Base-by-base conservation (phyloP, 2,113 vertebrate species). In the Xyrauchen texanus region DNA sequence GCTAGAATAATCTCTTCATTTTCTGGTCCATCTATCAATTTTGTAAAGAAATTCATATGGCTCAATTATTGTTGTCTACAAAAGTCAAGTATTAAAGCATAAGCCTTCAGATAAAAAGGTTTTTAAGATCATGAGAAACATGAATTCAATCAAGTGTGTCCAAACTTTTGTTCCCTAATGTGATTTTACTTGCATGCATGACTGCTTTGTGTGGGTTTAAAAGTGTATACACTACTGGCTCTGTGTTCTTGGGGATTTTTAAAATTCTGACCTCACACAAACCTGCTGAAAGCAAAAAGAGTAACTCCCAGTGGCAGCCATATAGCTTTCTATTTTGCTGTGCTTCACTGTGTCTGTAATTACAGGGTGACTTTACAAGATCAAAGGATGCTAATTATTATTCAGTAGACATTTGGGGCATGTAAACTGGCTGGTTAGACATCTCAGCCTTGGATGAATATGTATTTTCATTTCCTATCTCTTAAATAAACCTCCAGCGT, bases 311-410 rank as follows among this genome's bases (percentile, higher is more conserved):
- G 7, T 69, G 57, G 47, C 44, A 75, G 67, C 44, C 68, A 68
- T 49, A 69, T 7, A 67, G 52, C 71, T 21, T 79, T 65, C 51
- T 57, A 68, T 70, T 64, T 62, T 58, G 11, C 49, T 49, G 7
- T 8, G 6, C 53, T 34, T 66, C 67, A 71, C 45, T 9, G 42
- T 15, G 12, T 11, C 52, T 77, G 79, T 68, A 80, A 83, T 86
- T 85, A 86, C 82, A 62, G 85, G 3, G 78, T 68, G 78, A 77
- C 5, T 57, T 69, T 46, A 64, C 71, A 7, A 68, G 83, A 61
- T 84, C 69, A 74, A 84, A 79, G 68, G 47, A 82, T 86, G 72
- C 62, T 64, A 82, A 88, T 88, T 78, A 85, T 74, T 44, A 58
- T 78, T 85, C 73, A 68, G 84, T 79, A 84, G 80, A 86, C 45